A percentile compares a stretch with the other conserved stretches of the same genome.
Conservation (phyloP, 2,797 vertebrate genomes). For the Galagoides demidoff region DNA sequence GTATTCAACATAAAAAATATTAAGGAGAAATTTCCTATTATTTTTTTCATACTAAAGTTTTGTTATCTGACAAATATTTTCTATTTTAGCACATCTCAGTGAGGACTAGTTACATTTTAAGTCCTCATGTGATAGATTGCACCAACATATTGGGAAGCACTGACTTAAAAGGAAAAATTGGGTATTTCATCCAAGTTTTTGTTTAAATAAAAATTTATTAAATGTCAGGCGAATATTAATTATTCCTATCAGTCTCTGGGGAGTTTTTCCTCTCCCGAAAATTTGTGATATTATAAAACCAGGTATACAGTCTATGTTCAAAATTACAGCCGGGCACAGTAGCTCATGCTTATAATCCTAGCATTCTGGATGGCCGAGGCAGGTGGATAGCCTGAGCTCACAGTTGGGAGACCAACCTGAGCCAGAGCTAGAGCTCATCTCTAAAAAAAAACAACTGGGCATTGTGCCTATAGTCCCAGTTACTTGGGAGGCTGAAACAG, state of each 20-base stretch:
- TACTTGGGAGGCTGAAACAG: no score
- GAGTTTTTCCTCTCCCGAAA: not conserved
- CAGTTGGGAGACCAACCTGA: no score
- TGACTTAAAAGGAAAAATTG: not conserved
- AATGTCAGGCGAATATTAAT: conserved; percentile 15
- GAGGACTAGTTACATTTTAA: not conserved
- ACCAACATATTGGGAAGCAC: not conserved
- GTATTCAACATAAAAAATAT: not conserved
- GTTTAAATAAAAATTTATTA: not conserved
- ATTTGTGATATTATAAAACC: conserved; percentile 4
- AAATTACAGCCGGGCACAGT: not conserved
- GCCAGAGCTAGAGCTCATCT: no score
- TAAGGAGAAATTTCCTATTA: not conserved
- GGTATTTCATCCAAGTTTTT: not conserved
- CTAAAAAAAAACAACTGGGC: no score
- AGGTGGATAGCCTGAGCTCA: no score
- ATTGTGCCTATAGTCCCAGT: no score
- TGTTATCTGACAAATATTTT: not conserved
- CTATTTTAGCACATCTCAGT: not conserved
- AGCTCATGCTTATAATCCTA: no score
- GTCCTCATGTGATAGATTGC: not conserved
- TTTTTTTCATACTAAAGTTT: not conserved
- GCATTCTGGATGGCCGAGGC: no score
- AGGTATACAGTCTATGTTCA: conserved; percentile 33
- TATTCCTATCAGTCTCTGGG: not conserved